Evolutionary conservation across 2,888 invertebrate genomes (phyloP), one percentile per base, ranked within the genome.

Genomic region (Drosophila incognita): DNA sequence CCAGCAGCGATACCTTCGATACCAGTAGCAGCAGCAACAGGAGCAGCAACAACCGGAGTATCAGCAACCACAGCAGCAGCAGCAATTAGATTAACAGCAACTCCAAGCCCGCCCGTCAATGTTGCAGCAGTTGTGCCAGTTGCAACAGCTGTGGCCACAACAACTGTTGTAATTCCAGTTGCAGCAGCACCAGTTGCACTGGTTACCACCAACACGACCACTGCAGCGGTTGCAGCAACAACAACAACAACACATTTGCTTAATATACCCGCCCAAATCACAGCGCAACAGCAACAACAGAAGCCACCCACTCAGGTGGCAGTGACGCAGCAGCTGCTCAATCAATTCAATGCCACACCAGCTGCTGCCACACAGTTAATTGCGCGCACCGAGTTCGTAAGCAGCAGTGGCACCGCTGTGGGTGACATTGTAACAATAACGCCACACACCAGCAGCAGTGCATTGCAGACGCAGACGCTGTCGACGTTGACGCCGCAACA

Each of bases 261-360:
- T 49, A 83, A 81, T 40, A 87, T 86, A 69, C 87, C 82, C 77
- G 87, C 82, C 74, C 82, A 86, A 59, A 86, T 86, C 59, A 81
- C 66, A 57, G 69, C 82, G 5, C 87, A 78, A 40, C 74, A 79
- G 38, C 71, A 62, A 10, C 72, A 40, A 11, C 75, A 70, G 3
- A 69, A 61, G 7, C 68, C 52, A 5, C 75, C 63, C 7, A 29
- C 48, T 0, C 75, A 72, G 53, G 70, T 74, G 33, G 81, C 74
- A 31, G 69, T 76, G 4, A 60, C 79, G 10, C 78, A 81, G 40
- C 75, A 85, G 48, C 53, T 85, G 48, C 66, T 85, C 0, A 85
- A 75, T 67, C 84, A 86, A 54, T 82, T 87, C 5, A 56, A 38
- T 29, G 70, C 82, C 4, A 65, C 76, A 4, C 51, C 78, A 29